phyloP scores from a whole-genome alignment of 2,888 invertebrate species.

The Troides oblongomaculatus region DNA sequence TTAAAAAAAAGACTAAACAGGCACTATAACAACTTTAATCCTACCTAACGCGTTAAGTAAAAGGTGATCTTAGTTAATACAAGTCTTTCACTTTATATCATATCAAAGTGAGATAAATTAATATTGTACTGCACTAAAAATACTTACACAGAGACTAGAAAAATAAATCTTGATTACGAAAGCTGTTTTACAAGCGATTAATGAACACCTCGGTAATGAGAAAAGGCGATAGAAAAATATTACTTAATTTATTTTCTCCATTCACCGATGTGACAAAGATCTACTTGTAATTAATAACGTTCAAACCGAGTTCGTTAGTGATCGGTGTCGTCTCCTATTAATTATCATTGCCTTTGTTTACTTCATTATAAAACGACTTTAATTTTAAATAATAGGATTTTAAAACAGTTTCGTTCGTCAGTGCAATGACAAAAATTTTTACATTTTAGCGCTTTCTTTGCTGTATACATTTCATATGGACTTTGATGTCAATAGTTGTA shows the following conservation, averaged over 20 bases:
- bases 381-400: background rate
- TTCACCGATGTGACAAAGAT: slow-evolving; percentile 6
- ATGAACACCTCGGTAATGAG: background rate
- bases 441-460: no score
- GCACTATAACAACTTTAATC: no score
- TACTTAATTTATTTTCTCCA: background rate
- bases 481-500: no score
- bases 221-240: slow-evolving; percentile 10
- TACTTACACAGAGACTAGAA: background rate
- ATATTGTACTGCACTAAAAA: no score
- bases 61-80: no score
- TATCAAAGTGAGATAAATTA: no score
- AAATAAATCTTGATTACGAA: background rate
- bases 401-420: background rate
- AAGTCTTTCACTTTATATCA: no score
- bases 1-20: no score
- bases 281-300: slow-evolving; percentile 19
- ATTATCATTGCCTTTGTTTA: background rate
- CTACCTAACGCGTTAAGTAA: no score
- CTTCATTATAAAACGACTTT: background rate
- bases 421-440: no score
- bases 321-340: background rate
- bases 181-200: background rate
- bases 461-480: no score
- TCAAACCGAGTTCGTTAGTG: slow-evolving; percentile 1